phyloP scores from a whole-genome alignment of 2,888 invertebrate genomes.

The Amiota mariae region DNA sequence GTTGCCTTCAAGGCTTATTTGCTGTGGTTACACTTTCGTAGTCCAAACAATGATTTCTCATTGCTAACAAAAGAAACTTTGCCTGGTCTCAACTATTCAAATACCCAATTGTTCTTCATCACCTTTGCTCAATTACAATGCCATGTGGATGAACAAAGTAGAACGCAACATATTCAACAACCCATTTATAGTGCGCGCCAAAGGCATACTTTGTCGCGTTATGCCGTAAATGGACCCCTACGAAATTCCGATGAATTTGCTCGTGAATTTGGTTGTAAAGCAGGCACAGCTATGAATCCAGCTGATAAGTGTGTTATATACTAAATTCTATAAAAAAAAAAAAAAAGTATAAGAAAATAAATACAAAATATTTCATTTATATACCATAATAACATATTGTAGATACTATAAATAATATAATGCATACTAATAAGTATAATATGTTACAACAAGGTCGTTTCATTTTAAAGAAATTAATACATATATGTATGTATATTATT shows the following conservation, averaged over 20 bases:
- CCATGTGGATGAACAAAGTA: constrained; percentile 38
- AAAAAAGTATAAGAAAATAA: neutral
- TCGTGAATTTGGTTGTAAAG: constrained; percentile 62
- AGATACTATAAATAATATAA: too few species aligned
- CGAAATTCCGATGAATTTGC: constrained; percentile 64
- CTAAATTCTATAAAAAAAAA: constrained; percentile 39
- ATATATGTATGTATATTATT: too few species aligned
- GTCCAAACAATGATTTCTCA: constrained; percentile 61
- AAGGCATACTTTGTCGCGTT: constrained; percentile 56
- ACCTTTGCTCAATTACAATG: constrained; percentile 68
- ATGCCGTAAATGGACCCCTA: constrained; percentile 65
- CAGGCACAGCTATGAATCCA: constrained; percentile 67
- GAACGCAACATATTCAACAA: neutral
- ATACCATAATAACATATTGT: constrained; percentile 1
- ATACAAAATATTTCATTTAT: constrained; percentile 3
- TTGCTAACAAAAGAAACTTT: constrained; percentile 63
- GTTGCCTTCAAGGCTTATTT: constrained; percentile 68
- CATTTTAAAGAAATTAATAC: neutral
- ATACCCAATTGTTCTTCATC: constrained; percentile 69
- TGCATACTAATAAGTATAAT: too few species aligned
- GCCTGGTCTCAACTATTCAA: constrained; percentile 63
- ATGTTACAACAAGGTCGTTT: neutral
- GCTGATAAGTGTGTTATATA: constrained; percentile 67
- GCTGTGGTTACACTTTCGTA: constrained; percentile 60
- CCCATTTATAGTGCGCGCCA: constrained; percentile 46